Conservation (phyloP, 2,888 invertebrate genomes). For the Phymatocera aterrima region DNA sequence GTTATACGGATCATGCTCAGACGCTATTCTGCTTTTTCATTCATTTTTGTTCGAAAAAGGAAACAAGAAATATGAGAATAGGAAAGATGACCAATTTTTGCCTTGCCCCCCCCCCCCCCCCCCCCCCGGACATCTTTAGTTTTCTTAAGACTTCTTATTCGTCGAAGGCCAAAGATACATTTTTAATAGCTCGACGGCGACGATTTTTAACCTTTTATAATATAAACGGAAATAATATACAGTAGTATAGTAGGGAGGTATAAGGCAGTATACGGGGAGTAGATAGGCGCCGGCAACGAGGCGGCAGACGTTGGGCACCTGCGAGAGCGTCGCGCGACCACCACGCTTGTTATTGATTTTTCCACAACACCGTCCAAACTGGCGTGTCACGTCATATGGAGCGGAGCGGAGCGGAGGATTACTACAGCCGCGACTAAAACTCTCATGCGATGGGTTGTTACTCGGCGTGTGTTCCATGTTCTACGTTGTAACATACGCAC, state of each 20-base stretch:
- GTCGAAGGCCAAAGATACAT: too few relatives aligned
- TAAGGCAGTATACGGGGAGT: not conserved
- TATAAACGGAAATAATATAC: not conserved
- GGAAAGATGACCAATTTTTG: too few relatives aligned
- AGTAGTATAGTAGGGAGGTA: too few relatives aligned
- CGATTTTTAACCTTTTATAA: constrained; percentile 8
- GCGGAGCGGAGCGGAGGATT: constrained; percentile 46
- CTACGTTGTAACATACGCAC: too few relatives aligned
- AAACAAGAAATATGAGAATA: not conserved
- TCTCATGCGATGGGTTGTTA: constrained; percentile 12
- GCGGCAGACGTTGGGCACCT: constrained; percentile 59
- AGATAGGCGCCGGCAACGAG: constrained; percentile 32
- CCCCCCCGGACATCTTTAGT: too few relatives aligned
- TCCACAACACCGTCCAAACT: constrained; percentile 63
- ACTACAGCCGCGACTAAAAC: constrained; percentile 44
- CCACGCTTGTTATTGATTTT: constrained; percentile 73
- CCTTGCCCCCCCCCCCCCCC: too few relatives aligned
- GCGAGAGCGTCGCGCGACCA: constrained; percentile 67
- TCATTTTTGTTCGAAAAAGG: not conserved
- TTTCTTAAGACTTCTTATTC: not conserved
- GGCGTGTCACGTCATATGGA: constrained; percentile 61
- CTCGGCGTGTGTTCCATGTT: not conserved
- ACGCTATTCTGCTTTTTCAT: not conserved
- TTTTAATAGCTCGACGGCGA: too few relatives aligned
- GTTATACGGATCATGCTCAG: too few relatives aligned